Base-by-base conservation (phyloP, 2,888 invertebrate species). In the Ophioninae sp. region DNA sequence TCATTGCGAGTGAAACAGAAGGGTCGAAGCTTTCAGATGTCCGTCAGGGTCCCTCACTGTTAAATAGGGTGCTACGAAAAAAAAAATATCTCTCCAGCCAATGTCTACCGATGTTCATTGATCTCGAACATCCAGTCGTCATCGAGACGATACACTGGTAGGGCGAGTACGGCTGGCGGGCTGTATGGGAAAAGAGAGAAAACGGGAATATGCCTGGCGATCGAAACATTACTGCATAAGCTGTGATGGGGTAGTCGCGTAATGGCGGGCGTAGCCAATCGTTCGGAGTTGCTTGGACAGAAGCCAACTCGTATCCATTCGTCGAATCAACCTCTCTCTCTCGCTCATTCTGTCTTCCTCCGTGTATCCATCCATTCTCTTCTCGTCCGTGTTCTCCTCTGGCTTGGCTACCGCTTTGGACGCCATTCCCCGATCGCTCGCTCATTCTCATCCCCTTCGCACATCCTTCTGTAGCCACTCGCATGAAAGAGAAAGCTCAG, bases 231-330 rank as follows among this genome's bases (percentile, higher is more conserved):
- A 85, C 84, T 81, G 86, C 81, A 78, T 82, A 77, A 73, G 80
- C 78, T 75, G 81, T 76, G 75, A 83, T 67, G 83, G 73, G 73
- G 68, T 77, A 64, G 77, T 76, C 56, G 65, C 65, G 77, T 81
- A 83, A 81, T 81, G 81, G 83, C 81, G 81, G 78, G 78, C 83
- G 74, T 84, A 90, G 89, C 89, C 90, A 91, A 91, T 91, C 91
- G 91, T 87, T 90, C 84, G 86, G 88, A 91, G 90, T 90, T 90
- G 89, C 88, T 91, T 92, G 91, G 92, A 91, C 86, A 79, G 79
- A 56, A 78, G 91, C 91, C 92, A 92, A 89, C 87, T 91, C 85
- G 85, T 87, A 85, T 81, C 85, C 86, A 84, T 88, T 78, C 80
- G 73, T 83, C 71, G 81, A 87, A 86, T 85, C 87, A 85, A 85